A percentile compares a stretch with the other conserved stretches of the same genome.
Conservation (phyloP, 2,797 vertebrate genomes). For the Tokudaia tokunoshimensis region DNA sequence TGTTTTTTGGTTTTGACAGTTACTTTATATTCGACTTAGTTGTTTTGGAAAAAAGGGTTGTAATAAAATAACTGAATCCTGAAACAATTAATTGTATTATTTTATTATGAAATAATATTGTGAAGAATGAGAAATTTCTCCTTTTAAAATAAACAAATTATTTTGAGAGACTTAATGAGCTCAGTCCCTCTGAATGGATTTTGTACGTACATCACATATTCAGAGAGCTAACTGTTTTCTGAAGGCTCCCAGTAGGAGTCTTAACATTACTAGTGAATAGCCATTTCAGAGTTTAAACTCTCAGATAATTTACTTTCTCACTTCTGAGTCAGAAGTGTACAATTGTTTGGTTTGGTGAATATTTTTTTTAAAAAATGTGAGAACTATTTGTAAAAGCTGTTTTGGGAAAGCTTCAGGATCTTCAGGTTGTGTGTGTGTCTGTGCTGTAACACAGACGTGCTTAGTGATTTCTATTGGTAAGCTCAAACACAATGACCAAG, state of each 20-base stretch:
- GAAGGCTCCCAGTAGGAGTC: not conserved
- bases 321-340: not conserved
- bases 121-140: slow-evolving; percentile 3
- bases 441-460: not conserved
- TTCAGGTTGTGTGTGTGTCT: not conserved
- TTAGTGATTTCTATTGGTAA: not conserved
- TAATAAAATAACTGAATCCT: slow-evolving; percentile 33
- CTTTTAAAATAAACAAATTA: slow-evolving; percentile 23
- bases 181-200: slow-evolving; percentile 4
- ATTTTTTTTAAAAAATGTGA: slow-evolving; percentile 35
- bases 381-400: slow-evolving; percentile 1
- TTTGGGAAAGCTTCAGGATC: not conserved
- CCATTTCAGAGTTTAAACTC: slow-evolving; percentile 29
- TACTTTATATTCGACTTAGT: not conserved
- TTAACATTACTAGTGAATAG: slow-evolving; percentile 7
- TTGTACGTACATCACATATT: not conserved
- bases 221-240: not conserved
- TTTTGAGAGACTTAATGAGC: slow-evolving; percentile 36
- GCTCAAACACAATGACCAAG: not conserved
- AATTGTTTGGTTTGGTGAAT: not conserved
- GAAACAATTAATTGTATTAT: not conserved
- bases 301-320: not conserved
- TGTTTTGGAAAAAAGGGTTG: not conserved
- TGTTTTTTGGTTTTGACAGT: not conserved
- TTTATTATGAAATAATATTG: slow-evolving; percentile 44